phyloP scores from a whole-genome alignment of 1,140 invertebrate genomes.

The Eumaeus atala region DNA sequence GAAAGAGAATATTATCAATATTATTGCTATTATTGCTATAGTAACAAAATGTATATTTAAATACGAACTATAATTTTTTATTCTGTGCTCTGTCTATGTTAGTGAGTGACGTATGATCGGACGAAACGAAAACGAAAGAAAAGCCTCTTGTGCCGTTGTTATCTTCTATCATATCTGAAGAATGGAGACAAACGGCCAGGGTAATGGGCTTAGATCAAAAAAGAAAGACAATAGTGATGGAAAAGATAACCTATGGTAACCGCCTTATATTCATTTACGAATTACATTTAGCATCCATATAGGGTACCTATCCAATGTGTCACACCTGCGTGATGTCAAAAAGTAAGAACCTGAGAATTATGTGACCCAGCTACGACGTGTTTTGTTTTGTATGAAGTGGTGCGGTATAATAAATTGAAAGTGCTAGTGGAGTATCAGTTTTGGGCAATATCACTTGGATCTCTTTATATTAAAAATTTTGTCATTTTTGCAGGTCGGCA shows the following conservation, averaged over 20 bases:
- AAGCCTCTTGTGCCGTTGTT: conserved; percentile 74
- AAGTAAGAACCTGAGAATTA: conserved; percentile 65
- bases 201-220: conserved; percentile 77
- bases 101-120: conserved; percentile 69
- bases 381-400: conserved; percentile 59
- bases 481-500: conserved; percentile 83
- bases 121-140: conserved; percentile 73
- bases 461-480: conserved; percentile 26
- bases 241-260: conserved; percentile 81
- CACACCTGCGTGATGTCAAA: conserved; percentile 71
- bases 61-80: conserved; percentile 26
- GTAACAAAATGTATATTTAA: neutral
- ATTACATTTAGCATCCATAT: conserved; percentile 65
- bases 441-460: conserved; percentile 8
- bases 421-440: neutral
- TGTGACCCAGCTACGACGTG: conserved; percentile 61
- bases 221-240: conserved; percentile 78
- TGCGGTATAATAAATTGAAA: conserved; percentile 29
- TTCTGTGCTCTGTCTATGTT: conserved; percentile 40
- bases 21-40: too few species aligned
- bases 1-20: too few species aligned
- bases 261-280: conserved; percentile 59
- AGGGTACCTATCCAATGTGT: conserved; percentile 67
- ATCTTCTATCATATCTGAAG: conserved; percentile 72
- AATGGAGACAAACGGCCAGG: conserved; percentile 75